Conservation (phyloP, 2,888 invertebrate genomes). For the Synanthedon vespiformis region DNA sequence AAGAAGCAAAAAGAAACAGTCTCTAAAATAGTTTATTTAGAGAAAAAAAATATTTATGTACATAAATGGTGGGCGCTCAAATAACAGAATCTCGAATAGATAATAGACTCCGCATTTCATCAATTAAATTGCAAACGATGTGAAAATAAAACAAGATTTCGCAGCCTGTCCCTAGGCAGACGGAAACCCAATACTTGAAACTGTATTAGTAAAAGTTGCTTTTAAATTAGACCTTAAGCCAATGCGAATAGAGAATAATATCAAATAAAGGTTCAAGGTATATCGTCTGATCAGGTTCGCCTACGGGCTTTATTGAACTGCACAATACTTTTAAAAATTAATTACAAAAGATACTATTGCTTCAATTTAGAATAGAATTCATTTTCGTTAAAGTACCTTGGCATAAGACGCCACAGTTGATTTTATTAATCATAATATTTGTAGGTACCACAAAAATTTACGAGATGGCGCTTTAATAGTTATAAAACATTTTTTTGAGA, state of each 20-base stretch:
- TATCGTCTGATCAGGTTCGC: constrained; percentile 25
- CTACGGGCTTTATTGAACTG: constrained; percentile 20
- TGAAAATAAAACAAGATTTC: constrained; percentile 29
- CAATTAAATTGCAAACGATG: constrained; percentile 33
- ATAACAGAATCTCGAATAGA: not conserved
- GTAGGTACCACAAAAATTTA: too few species aligned
- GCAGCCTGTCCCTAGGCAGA: constrained; percentile 28
- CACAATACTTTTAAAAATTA: constrained; percentile 18
- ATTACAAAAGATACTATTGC: too few species aligned
- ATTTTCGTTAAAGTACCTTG: too few species aligned
- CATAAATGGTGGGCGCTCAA: not conserved
- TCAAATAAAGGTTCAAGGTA: constrained; percentile 10
- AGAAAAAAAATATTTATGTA: too few species aligned
- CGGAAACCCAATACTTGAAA: constrained; percentile 33
- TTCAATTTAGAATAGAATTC: too few species aligned
- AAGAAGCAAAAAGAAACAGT: too few species aligned
- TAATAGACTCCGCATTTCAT: constrained; percentile 11
- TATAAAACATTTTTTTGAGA: too few species aligned
- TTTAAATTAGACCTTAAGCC: constrained; percentile 35
- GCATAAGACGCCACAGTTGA: too few species aligned
- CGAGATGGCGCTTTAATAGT: too few species aligned
- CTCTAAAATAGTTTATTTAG: too few species aligned
- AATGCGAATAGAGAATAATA: constrained; percentile 11
- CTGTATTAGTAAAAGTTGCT: constrained; percentile 11
- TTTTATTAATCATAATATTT: too few species aligned